Conservation (phyloP, 2,113 vertebrate species). For the Piprites chloris region DNA sequence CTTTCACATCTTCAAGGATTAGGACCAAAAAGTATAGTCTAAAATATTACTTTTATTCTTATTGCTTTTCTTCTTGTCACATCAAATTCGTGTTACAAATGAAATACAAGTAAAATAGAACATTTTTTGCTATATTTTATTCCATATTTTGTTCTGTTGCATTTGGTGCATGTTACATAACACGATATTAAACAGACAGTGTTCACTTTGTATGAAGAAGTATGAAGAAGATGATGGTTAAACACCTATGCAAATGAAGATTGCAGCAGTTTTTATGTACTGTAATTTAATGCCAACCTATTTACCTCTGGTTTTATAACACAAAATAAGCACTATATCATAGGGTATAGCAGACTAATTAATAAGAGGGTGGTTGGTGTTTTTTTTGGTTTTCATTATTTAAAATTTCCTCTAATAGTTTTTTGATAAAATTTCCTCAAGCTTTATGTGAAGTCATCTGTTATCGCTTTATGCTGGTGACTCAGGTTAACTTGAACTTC, state of each 20-base stretch:
- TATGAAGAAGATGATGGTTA: not conserved
- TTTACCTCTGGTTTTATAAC: not conserved
- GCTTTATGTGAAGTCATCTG: not conserved
- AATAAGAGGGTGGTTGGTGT: accelerated
- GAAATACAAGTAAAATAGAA: not conserved
- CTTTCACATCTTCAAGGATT: not conserved
- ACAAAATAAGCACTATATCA: not conserved
- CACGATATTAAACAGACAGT: not conserved
- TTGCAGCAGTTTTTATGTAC: not conserved
- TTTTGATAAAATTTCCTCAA: not conserved
- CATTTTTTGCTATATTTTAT: not conserved
- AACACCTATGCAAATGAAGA: not conserved
- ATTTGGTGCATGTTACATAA: not conserved
- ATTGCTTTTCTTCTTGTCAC: not conserved
- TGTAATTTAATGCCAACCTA: not conserved
- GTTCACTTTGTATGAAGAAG: not conserved
- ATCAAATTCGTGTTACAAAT: not conserved
- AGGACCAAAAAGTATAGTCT: not conserved
- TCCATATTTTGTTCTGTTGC: not conserved
- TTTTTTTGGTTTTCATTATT: not conserved
- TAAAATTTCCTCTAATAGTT: not conserved
- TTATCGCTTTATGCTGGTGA: not conserved
- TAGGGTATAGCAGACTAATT: not conserved
- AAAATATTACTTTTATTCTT: not conserved
- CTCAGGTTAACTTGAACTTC: not conserved